Evolutionary conservation across 2,797 vertebrate species (phyloP).

Genomic region (Ibycter americanus): DNA sequence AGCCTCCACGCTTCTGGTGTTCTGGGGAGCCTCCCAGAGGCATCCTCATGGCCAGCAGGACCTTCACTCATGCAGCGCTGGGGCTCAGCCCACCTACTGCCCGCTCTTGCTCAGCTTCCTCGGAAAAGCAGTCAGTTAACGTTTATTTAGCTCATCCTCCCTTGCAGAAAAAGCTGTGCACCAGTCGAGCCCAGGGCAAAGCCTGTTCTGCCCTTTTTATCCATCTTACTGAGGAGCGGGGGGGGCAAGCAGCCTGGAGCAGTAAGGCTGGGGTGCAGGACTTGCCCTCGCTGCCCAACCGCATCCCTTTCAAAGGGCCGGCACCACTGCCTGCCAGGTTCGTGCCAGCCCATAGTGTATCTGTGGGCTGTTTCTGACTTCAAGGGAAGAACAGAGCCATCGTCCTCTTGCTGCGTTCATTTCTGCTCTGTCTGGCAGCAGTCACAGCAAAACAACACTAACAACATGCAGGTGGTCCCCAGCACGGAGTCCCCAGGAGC

Average conservation of each 20-base stretch:
- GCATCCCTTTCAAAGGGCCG: background rate
- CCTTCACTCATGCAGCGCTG: background rate
- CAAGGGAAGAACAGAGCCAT: background rate
- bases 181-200: background rate
- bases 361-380: background rate
- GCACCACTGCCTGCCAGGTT: background rate
- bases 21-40: background rate
- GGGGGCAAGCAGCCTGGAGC: rapidly evolving
- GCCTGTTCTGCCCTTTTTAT: background rate
- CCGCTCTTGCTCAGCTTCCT: background rate
- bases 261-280: background rate
- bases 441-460: background rate
- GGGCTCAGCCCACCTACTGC: background rate
- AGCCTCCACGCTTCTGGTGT: rapidly evolving
- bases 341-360: rapidly evolving
- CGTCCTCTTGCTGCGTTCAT: rapidly evolving
- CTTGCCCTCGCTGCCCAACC: background rate
- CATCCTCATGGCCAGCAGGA: background rate
- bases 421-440: background rate
- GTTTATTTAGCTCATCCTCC: background rate
- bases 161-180: background rate
- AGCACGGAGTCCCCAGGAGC: background rate
- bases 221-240: background rate
- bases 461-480: background rate
- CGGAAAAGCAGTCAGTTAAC: background rate